Conservation (phyloP, 2,797 vertebrate genomes). For the Cossypha polioptera region DNA sequence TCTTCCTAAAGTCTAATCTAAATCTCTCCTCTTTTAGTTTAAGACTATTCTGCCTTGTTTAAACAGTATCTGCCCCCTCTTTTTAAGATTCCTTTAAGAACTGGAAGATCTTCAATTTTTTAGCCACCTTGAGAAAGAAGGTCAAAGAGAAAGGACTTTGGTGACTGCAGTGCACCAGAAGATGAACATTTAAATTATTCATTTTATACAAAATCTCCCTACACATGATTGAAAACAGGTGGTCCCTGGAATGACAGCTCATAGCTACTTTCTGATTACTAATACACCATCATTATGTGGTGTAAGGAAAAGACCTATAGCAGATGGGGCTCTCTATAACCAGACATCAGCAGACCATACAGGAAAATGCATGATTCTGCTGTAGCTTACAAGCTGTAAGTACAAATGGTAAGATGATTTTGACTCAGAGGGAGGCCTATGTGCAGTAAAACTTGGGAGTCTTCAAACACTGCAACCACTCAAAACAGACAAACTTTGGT, state of each 20-base stretch:
- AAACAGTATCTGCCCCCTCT: background rate
- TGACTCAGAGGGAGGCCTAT: background rate
- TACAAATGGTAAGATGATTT: background rate
- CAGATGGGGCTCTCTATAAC: background rate
- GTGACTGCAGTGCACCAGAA: background rate
- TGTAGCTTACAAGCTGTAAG: background rate
- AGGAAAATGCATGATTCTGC: background rate
- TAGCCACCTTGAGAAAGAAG: background rate
- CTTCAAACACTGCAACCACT: background rate
- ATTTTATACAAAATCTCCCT: background rate
- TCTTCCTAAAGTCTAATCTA: background rate
- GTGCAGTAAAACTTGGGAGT: background rate
- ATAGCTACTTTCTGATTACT: background rate
- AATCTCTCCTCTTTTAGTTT: background rate
- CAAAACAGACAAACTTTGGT: background rate
- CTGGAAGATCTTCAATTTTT: background rate
- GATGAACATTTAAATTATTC: background rate
- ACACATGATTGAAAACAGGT: background rate
- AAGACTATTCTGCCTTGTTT: background rate
- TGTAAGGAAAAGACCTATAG: background rate
- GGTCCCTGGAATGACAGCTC: background rate
- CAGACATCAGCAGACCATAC: background rate
- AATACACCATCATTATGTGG: background rate
- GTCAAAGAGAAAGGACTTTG: background rate
- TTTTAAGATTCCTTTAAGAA: background rate